Evolutionary conservation across 2,888 invertebrate species (phyloP).

Genomic region (Spodoptera littoralis): DNA sequence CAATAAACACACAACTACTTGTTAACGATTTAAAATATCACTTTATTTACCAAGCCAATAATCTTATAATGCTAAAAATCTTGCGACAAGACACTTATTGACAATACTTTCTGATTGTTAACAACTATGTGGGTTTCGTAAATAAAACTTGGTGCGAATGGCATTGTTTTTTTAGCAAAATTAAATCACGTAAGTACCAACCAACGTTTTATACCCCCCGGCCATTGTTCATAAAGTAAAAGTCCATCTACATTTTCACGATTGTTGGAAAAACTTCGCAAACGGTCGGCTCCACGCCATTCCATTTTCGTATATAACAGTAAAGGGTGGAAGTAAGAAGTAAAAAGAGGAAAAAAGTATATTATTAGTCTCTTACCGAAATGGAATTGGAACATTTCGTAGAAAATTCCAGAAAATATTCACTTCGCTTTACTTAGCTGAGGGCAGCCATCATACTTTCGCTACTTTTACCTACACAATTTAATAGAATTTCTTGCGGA

Average conservation of each 20-base stretch:
- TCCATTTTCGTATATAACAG: slow-evolving; percentile 82
- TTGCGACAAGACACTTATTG: slow-evolving; percentile 36
- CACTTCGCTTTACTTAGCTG: slow-evolving; percentile 86
- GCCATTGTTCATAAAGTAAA: slow-evolving; percentile 42
- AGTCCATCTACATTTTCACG: slow-evolving; percentile 44
- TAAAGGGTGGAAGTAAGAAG: slow-evolving; percentile 88
- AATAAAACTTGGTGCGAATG: slow-evolving; percentile 11
- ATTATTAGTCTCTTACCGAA: slow-evolving; percentile 89
- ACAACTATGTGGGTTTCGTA: slow-evolving; percentile 24
- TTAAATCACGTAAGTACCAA: slow-evolving; percentile 7
- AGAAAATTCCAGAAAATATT: slow-evolving; percentile 87
- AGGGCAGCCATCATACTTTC: slow-evolving; percentile 85
- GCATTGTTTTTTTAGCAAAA: slow-evolving; percentile 14
- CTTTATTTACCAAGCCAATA: slow-evolving; percentile 37
- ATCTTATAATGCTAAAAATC: slow-evolving; percentile 13
- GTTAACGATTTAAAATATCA: slow-evolving; percentile 29
- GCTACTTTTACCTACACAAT: slow-evolving; percentile 80
- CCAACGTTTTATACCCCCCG: slow-evolving; percentile 27
- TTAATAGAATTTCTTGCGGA: slow-evolving; percentile 79
- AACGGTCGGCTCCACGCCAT: slow-evolving; percentile 68
- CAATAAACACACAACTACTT: slow-evolving; percentile 43
- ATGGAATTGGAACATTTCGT: slow-evolving; percentile 89
- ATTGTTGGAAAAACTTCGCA: slow-evolving; percentile 43
- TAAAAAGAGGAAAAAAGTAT: slow-evolving; percentile 88
- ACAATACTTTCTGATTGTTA: slow-evolving; percentile 29